Evolutionary conservation across 2,888 invertebrate species (phyloP).

Genomic region (Leptinotarsa juncta): DNA sequence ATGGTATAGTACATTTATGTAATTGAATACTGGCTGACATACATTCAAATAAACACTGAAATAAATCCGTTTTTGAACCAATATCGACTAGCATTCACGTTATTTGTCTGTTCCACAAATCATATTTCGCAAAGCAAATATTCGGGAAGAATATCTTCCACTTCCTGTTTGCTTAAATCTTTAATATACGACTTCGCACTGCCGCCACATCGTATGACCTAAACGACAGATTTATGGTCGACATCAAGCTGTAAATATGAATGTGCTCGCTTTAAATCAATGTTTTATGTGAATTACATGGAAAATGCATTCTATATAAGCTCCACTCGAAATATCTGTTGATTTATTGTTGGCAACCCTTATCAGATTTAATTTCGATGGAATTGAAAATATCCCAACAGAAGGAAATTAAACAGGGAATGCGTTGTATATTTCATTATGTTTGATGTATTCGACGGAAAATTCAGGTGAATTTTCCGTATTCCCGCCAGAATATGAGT

Average conservation of each 20-base stretch:
- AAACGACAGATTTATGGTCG: slow-evolving; percentile 17
- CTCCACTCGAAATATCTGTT: slow-evolving; percentile 25
- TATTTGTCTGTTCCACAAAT: neutral
- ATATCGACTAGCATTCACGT: neutral
- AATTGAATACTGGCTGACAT: too few relatives aligned
- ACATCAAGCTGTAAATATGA: slow-evolving; percentile 25
- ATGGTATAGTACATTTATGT: too few relatives aligned
- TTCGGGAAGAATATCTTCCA: slow-evolving; percentile 6
- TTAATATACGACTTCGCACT: slow-evolving; percentile 14
- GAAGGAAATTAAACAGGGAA: slow-evolving; percentile 35
- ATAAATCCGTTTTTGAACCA: neutral
- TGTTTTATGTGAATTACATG: slow-evolving; percentile 29
- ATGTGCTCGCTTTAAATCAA: slow-evolving; percentile 19
- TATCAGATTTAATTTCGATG: slow-evolving; percentile 37
- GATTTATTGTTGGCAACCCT: slow-evolving; percentile 29
- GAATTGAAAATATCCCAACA: slow-evolving; percentile 33
- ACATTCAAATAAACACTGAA: too few relatives aligned
- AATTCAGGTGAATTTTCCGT: slow-evolving; percentile 16
- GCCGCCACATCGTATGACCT: neutral
- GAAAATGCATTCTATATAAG: slow-evolving; percentile 32
- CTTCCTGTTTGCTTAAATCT: slow-evolving; percentile 7
- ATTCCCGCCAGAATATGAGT: neutral
- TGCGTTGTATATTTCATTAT: slow-evolving; percentile 27
- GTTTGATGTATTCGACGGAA: slow-evolving; percentile 19
- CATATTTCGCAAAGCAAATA: neutral